Percentiles rank a stretch among this genome's conserved stretches.
phyloP scores from a whole-genome alignment of 2,113 vertebrate genomes.

The Mobula birostris region DNA sequence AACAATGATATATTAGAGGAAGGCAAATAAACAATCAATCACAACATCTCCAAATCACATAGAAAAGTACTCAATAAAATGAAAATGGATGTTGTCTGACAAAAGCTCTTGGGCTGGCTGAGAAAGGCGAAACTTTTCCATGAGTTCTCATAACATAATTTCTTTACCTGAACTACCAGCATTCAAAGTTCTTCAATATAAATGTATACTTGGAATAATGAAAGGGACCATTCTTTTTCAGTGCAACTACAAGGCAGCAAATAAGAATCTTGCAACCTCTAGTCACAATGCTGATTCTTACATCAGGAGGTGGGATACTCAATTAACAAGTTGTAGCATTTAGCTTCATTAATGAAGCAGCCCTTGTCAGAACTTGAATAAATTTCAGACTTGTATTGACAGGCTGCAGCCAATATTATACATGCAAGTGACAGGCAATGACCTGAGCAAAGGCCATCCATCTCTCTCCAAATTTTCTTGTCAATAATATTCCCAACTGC shows the following conservation, averaged over 20 bases:
- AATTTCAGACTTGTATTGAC: no score
- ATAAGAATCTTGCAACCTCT: not conserved
- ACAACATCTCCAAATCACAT: not conserved
- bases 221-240: not conserved
- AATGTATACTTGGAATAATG: not conserved
- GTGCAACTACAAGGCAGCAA: not conserved
- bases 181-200: not conserved
- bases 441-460: no score
- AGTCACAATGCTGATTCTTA: not conserved
- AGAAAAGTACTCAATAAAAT: not conserved
- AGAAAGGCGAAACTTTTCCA: not conserved
- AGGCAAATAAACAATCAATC: not conserved
- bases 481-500: no score
- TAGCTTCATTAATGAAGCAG: no score
- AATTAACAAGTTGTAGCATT: no score
- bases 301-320: no score
- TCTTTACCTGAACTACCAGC: not conserved
- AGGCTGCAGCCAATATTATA: no score
- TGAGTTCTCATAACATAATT: not conserved
- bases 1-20: not conserved
- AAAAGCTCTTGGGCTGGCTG: not conserved
- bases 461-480: no score
- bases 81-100: not conserved
- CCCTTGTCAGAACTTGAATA: no score
- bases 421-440: no score